Percentiles rank a stretch among this genome's conserved stretches.
Evolutionary conservation across 2,113 vertebrate species (phyloP).

Genomic region (Abramis brama): DNA sequence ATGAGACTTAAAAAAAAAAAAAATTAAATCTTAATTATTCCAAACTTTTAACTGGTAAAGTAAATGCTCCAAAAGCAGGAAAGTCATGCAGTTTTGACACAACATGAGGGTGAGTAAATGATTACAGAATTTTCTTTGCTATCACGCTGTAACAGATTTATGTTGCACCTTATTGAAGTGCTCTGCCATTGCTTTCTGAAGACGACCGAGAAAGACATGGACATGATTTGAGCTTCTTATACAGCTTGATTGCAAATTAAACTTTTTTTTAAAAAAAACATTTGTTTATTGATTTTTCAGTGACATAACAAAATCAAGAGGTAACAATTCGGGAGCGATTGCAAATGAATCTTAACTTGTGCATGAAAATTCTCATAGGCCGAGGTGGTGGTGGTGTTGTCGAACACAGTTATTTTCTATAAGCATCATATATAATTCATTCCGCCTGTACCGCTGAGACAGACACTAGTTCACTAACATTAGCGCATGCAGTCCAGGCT

Average conservation of each 20-base stretch:
- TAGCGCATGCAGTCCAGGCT: background rate
- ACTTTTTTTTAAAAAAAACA: no score
- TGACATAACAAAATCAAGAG: no score
- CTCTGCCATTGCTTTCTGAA: background rate
- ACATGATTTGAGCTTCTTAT: background rate
- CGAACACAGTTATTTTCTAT: conserved; percentile 69
- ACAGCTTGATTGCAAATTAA: background rate
- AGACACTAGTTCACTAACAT: conserved; percentile 55
- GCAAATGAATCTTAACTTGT: background rate
- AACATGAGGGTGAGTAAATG: background rate
- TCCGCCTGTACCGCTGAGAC: conserved; percentile 65
- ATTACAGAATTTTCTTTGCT: background rate
- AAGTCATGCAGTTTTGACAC: no score
- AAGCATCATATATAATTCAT: conserved; percentile 73
- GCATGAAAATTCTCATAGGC: conserved; percentile 50
- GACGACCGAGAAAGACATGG: background rate
- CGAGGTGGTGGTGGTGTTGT: conserved; percentile 56
- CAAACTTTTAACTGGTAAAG: no score
- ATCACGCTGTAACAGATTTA: background rate
- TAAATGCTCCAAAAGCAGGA: no score
- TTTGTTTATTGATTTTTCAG: no score
- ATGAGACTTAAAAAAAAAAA: no score
- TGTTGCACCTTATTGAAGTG: background rate
- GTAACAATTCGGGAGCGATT: no score
- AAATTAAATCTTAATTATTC: no score